Base-by-base conservation (phyloP, 2,888 invertebrate genomes). In the Syritta pipiens region DNA sequence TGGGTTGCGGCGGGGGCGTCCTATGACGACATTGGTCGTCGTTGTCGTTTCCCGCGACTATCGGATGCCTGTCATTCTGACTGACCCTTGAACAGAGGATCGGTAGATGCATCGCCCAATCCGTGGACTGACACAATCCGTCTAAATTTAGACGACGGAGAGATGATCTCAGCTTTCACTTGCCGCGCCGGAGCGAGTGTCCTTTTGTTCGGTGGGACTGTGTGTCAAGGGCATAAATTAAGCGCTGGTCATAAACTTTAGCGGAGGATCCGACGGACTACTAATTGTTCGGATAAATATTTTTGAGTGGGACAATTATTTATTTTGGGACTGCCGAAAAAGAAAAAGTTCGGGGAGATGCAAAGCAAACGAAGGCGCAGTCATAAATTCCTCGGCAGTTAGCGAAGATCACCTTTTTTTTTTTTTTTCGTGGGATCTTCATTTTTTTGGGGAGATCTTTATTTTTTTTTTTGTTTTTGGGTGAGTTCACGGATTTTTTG, bases 81-180 rank as follows among this genome's bases (percentile, higher is more conserved):
- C 17, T 49, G 49, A 57, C 57, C 68, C 48, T 49, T 35, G 46
- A 12, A 17, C 26, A 26, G 37, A 28, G 2, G 9, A 28, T 28
- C 4, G 9, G 17, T 12, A 32, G 14, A 10, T 28, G 51, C 4
- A 24, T 42, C n/a, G n/a, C 20, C 17, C 19, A 14, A 57, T 77
- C 51, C 71, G n/a, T 71, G 57, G 20, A n/a, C 10, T 10, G 30
- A 30, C 65, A 24, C 19, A 22, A 42, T 51, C 71, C n/a, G n/a
- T 77, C 77, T 72, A 72, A 77, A 72, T 48, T 77, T 77, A 77
- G 53, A 72, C 14, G n/a, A n/a, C n/a, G n/a, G n/a, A n/a, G n/a
- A n/a, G 1, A 59, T 77, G 77, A 67, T 32, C 32, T 77, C 77
- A 77, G 46, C 30, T 49, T 65, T 60, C 72, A 32, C n/a, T n/a